A percentile compares a stretch with the other conserved stretches of the same genome.
These are phyloP conservation scores for Onychomys arenicola DNA, from an alignment of 2,797 vertebrate species.

Conservation along the genomic window DNA sequence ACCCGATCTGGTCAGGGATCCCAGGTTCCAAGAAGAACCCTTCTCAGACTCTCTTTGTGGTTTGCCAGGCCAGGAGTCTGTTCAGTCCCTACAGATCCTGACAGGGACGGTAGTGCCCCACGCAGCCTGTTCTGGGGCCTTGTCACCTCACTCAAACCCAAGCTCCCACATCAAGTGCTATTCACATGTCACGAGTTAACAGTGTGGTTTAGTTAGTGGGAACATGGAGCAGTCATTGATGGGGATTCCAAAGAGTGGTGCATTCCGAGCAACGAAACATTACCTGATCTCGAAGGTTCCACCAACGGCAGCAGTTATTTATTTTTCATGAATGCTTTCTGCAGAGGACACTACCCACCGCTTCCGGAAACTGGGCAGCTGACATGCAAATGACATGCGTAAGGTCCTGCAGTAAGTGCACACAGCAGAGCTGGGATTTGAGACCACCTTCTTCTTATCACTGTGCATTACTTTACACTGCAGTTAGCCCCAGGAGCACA, in stretches of 20 bases:
- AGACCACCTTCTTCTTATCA: background rate
- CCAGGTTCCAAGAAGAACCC: background rate
- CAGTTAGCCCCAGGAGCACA: background rate
- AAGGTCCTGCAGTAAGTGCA: background rate
- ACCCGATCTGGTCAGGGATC: background rate
- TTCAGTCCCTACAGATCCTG: background rate
- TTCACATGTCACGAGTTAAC: background rate
- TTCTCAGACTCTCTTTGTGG: background rate
- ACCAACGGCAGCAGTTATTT: background rate
- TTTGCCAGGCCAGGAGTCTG: background rate
- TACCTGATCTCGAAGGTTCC: background rate
- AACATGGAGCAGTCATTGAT: too few relatives aligned
- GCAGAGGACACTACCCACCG: background rate
- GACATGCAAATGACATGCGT: background rate
- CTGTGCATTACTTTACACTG: accelerated
- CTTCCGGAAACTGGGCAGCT: background rate
- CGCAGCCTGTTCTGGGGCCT: background rate
- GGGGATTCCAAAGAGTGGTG: background rate
- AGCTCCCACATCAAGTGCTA: background rate
- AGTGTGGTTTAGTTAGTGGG: background rate
- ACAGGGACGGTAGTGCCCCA: background rate
- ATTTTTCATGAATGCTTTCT: background rate
- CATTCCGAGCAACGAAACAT: background rate
- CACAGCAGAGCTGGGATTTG: background rate
- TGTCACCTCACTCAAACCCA: background rate